Evolutionary conservation across 2,113 vertebrate species (phyloP).

Genomic region (Hiodon alosoides): DNA sequence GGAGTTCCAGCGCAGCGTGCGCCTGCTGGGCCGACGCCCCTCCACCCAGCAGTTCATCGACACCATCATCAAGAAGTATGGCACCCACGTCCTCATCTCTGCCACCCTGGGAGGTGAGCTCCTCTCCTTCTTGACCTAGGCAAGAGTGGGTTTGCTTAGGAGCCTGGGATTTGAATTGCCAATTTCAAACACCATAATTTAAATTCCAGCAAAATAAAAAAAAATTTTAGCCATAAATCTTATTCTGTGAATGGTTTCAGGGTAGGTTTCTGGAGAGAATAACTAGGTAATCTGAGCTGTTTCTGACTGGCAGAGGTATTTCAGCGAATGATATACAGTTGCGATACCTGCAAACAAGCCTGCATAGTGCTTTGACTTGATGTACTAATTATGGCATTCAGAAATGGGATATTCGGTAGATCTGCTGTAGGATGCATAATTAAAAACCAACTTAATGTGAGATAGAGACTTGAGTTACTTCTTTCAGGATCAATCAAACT

Average conservation of each 20-base stretch:
- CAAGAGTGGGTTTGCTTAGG: no score
- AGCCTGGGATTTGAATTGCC: background rate
- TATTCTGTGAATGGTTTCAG: slow-evolving; percentile 20
- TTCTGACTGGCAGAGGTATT: slow-evolving; percentile 20
- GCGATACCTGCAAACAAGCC: slow-evolving; percentile 23
- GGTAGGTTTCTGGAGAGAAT: slow-evolving; percentile 30
- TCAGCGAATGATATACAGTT: slow-evolving; percentile 16
- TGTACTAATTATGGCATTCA: slow-evolving; percentile 38
- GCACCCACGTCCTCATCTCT: slow-evolving; percentile 97
- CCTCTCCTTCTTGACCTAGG: slow-evolving; percentile 22
- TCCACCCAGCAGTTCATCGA: slow-evolving; percentile 97
- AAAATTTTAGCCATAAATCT: no score
- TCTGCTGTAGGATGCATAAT: slow-evolving; percentile 31
- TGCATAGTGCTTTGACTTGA: slow-evolving; percentile 35
- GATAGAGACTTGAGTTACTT: background rate
- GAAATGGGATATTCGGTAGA: slow-evolving; percentile 39
- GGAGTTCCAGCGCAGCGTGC: slow-evolving; percentile 93
- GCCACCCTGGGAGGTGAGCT: slow-evolving; percentile 92
- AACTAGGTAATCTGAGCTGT: slow-evolving; percentile 3
- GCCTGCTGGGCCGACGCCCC: slow-evolving; percentile 90
- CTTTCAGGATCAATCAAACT: background rate
- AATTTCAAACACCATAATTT: no score
- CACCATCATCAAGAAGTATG: slow-evolving; percentile 99
- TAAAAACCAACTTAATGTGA: slow-evolving; percentile 8
- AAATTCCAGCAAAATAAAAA: background rate